Base-by-base conservation (phyloP, 1,140 invertebrate genomes). In the Listronotus oregonensis region DNA sequence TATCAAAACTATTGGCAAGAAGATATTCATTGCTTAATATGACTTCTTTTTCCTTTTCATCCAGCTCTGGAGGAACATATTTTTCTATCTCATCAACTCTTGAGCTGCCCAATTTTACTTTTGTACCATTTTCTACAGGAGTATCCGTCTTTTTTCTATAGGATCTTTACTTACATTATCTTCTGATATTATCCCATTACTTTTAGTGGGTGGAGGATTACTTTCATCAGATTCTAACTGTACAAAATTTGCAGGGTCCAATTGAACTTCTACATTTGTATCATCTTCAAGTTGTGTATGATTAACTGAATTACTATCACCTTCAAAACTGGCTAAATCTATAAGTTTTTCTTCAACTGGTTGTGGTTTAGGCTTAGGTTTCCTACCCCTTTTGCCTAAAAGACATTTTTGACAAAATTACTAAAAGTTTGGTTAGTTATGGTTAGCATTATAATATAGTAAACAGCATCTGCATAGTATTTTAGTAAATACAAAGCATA, bases 11-110 rank as follows among this genome's bases (percentile, higher is more conserved):
- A 47, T 66, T 66, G 9, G 46, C 64, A 6, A 66, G 50, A 14
- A 66, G 44, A 47, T 66, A 66, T 32, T 66, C 64, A 49, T 66
- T 61, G 40, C 64, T 66, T 34, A 66, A 56, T 6, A 60, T 49
- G 0, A 66, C 58, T 47, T 66, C 32, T 18, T 60, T 61, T 27
- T 66, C 64, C 15, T 66, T 66, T 61, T 66, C 58, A 55, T 60
- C 57, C 17, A 66, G 18, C 44, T 58, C 47, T 10, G 63, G 63
- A n/a, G 63, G 63, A 32, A 58, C 47, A 31, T 58, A 65, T 40
- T 58, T 65, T 52, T 65, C 63, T 51, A 65, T 65, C 6, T 32
- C 27, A 11, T 58, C 63, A 15, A 58, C 39, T 9, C 17, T 9
- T 14, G 52, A 64, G n/a, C 27, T 11, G 17, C n/a, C 40, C 17